Evolutionary conservation across 2,113 vertebrate genomes (phyloP), one percentile per base, ranked within the genome.

Genomic region (Leuciscus idus): DNA sequence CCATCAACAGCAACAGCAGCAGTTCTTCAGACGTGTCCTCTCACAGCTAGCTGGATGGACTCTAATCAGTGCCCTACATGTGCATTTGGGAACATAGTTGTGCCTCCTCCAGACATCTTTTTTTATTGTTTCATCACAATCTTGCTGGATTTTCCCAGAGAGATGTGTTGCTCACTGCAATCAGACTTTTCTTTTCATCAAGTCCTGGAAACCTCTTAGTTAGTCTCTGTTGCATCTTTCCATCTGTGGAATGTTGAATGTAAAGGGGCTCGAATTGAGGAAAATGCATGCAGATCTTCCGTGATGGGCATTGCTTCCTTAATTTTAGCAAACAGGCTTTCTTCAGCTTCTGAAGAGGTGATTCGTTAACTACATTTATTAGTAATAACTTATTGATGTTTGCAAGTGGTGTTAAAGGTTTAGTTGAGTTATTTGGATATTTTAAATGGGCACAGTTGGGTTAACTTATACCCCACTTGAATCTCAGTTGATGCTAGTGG

Each of bases 1-100:
- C 97, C 4, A 97, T 97, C 78, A 97, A 98, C 94, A 98, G 97
- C 95, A 99, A 97, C 96, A 99, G 97, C 96, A 99, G 97, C 95
- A 97, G 96, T 89, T 99, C 98, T 77, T 99, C 98, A 2, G 97
- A 99, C 74, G 95, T 97, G 87, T 99, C 98, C 87, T 98, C 97
- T 9, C 98, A 99, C 96, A 98, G 98, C 93, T 99, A 98, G 94
- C 94, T 92, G 46, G 76, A 52, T 46, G 30, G 28, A 72, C 50
- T 15, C 48, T 17, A 10, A 39, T 78, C 50, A 52, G 46, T 78
- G 61, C 59, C 78, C 79, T 23, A 70, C 72, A 36, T 50, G 78
- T 80, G 77, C 46, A 13, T 43, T 75, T 77, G 59, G 36, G 57
- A 84, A 86, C 76, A 64, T 43, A 84, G 88, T 62, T 48, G 77